These are phyloP conservation scores for Morelia viridis DNA, from an alignment of 2,797 vertebrate genomes.

Conservation along the genomic window DNA sequence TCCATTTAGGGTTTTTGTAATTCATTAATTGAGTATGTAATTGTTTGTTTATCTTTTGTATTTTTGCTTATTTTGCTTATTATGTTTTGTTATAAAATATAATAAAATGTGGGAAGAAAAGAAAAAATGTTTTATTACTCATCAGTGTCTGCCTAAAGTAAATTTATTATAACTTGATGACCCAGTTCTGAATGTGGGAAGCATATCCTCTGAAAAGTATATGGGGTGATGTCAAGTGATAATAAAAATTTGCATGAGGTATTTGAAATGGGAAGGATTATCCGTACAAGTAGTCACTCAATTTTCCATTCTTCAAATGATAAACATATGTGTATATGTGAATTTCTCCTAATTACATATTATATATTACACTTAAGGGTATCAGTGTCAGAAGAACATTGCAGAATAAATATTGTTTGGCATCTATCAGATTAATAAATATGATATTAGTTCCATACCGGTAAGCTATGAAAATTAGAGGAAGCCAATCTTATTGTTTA, in stretches of 20 bases:
- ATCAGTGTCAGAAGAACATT: background rate
- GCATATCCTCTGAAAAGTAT: background rate
- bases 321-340: background rate
- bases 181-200: background rate
- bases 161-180: constrained; percentile 9
- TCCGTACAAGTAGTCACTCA: background rate
- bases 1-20: too few species aligned
- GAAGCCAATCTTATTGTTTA: background rate
- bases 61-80: too few species aligned
- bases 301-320: background rate
- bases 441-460: constrained; percentile 12
- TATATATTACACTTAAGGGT: background rate
- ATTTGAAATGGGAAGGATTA: background rate
- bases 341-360: background rate
- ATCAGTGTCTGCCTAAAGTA: background rate
- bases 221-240: background rate
- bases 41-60: too few species aligned
- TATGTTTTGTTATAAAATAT: too few species aligned
- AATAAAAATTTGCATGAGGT: background rate
- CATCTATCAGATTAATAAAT: constrained; percentile 15
- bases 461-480: constrained; percentile 4
- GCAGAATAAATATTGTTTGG: background rate
- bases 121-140: background rate
- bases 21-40: too few species aligned
- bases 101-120: too few species aligned